Evolutionary conservation across 2,888 invertebrate genomes (phyloP).

Genomic region (Byasa hedistus): DNA sequence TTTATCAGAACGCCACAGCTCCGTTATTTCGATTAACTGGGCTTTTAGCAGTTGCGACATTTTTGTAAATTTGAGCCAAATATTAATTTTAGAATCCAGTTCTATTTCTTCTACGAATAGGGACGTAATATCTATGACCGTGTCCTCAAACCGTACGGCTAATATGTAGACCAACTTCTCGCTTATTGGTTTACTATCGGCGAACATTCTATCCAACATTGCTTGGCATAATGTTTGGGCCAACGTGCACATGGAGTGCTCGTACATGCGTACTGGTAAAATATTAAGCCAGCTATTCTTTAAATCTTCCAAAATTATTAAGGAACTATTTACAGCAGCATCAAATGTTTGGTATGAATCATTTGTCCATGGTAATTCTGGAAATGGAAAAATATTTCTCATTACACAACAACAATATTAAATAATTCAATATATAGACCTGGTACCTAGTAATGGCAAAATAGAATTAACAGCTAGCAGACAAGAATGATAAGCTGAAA

Average conservation of each 20-base stretch:
- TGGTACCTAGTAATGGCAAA: too few species aligned
- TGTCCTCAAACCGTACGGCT: conserved; percentile 54
- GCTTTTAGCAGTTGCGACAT: conserved; percentile 61
- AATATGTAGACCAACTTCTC: conserved; percentile 65
- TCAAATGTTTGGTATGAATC: conserved; percentile 62
- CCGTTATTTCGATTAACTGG: conserved; percentile 62
- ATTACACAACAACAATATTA: background rate
- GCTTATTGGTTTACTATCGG: conserved; percentile 50
- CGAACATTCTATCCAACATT: conserved; percentile 55
- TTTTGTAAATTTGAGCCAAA: conserved; percentile 63
- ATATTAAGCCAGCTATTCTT: conserved; percentile 55
- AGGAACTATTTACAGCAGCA: conserved; percentile 56
- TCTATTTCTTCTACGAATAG: conserved; percentile 67
- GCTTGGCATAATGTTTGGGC: conserved; percentile 57
- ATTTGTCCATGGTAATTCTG: conserved; percentile 56
- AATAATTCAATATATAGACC: too few species aligned
- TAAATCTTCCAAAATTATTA: conserved; percentile 55
- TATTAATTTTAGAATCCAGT: conserved; percentile 54
- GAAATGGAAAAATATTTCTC: too few species aligned
- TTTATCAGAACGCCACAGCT: conserved; percentile 55
- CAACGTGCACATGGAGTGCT: conserved; percentile 59
- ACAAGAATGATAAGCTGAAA: too few species aligned
- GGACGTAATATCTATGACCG: conserved; percentile 45
- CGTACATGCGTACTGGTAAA: conserved; percentile 63
- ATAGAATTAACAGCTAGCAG: too few species aligned